Conservation (phyloP, 2,797 vertebrate genomes). For the Sebastes aleutianus region DNA sequence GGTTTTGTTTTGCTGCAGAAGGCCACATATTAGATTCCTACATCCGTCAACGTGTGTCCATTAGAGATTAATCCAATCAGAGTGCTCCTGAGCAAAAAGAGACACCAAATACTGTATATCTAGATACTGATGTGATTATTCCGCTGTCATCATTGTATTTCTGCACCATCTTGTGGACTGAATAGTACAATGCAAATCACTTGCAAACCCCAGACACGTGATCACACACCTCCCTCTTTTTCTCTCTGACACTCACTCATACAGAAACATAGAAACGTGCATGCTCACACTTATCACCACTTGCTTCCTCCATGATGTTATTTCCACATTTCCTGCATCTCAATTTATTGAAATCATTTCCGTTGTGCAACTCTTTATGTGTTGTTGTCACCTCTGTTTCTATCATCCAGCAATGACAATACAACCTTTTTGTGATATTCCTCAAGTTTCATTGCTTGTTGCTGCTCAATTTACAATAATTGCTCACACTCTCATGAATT, state of each 20-base stretch:
- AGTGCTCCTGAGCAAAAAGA: background rate
- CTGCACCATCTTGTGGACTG: slow-evolving; percentile 51
- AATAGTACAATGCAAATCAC: background rate
- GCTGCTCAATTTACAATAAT: background rate
- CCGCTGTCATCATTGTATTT: background rate
- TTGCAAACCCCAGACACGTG: background rate
- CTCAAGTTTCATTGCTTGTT: background rate
- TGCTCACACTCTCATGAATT: background rate
- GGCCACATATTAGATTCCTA: background rate
- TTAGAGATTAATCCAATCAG: background rate
- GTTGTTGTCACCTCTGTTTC: background rate
- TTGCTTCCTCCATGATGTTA: slow-evolving; percentile 5
- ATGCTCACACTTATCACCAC: background rate
- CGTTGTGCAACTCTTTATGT: background rate
- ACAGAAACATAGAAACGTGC: background rate
- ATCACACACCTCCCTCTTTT: background rate
- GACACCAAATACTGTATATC: background rate
- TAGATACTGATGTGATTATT: background rate
- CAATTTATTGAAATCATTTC: background rate
- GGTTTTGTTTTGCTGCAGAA: background rate
- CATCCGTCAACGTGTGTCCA: background rate
- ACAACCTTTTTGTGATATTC: background rate
- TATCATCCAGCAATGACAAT: background rate
- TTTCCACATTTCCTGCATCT: slow-evolving; percentile 11
- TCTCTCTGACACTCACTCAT: background rate